Conservation (phyloP, 2,113 vertebrate species). For the Sialia sialis region DNA sequence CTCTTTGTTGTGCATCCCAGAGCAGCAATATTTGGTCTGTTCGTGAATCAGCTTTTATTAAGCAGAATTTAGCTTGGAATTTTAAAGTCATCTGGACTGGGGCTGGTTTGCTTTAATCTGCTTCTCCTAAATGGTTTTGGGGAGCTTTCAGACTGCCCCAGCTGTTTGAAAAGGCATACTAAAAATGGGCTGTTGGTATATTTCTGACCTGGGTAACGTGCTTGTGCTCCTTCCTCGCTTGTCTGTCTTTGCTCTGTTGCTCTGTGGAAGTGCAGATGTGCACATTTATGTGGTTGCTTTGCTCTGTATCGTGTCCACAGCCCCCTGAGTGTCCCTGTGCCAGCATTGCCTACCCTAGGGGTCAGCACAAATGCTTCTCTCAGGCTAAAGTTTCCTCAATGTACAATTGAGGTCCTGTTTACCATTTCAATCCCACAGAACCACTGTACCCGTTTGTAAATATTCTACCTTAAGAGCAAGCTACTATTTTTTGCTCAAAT, state of each 20-base stretch:
- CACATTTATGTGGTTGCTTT: not conserved
- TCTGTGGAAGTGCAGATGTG: not conserved
- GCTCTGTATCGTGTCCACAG: rapidly evolving
- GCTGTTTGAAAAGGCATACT: not conserved
- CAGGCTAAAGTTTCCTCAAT: not conserved
- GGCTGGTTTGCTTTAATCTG: not conserved
- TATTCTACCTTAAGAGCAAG: not conserved
- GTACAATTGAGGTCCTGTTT: not conserved
- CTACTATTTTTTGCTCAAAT: not conserved
- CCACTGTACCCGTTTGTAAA: not conserved
- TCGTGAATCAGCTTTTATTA: conserved; percentile 13
- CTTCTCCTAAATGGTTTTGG: not conserved
- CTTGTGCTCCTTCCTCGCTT: not conserved
- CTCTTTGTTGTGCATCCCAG: conserved; percentile 24
- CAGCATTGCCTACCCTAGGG: rapidly evolving
- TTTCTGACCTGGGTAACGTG: rapidly evolving
- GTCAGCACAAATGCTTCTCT: not conserved
- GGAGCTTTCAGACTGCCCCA: not conserved
- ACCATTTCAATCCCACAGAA: not conserved
- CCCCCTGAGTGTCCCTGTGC: not conserved
- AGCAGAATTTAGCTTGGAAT: not conserved
- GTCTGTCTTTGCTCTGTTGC: not conserved
- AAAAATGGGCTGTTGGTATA: not conserved
- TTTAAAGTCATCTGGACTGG: not conserved
- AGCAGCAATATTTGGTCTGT: conserved; percentile 30